Evolutionary conservation across 2,797 vertebrate genomes (phyloP), one percentile per base, ranked within the genome.

Genomic region (Mus minutoides): DNA sequence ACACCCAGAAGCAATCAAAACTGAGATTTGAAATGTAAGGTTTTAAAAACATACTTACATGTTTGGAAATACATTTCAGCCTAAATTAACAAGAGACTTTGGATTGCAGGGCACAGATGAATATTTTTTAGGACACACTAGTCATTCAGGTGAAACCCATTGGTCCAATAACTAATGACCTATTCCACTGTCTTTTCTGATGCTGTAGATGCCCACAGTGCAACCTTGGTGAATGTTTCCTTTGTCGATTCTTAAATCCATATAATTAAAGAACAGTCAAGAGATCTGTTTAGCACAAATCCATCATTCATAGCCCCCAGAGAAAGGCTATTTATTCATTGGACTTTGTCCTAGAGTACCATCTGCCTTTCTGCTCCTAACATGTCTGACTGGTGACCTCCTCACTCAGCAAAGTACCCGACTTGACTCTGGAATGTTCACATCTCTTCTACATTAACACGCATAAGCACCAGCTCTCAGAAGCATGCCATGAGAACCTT

Each of bases 221-320:
- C 43, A 75, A 92, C 54, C 77, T 87, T 79, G 64, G 60, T 71
- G 34, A 87, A 73, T 90, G 21, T 77, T 94, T 89, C 79, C 52
- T 31, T 82, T 92, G 49, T 46, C 24, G 85, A 29, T 69, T 43
- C 40, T 89, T 92, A 95, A 94, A 91, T 77, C 84, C 16, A 90
- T 40, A 37, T 64, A 88, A 77, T 80, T 92, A 94, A 90, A 94
- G 83, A 31, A 86, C 3, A 92, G 71, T 73, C 40, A 73, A 78
- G 6, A 52, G 26, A 62, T 78, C 96, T 79, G 93, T 34, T 93
- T 16, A 37, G 67, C 19, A 71, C 40, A 49, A 85, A 24, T 46
- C 73, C 17, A 2, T 21, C 88, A 31, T 46, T 69, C 22, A 75
- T 2, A 75, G 24, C 12, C 52, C 43, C 49, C 52, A 84, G 46